A percentile compares a stretch with the other conserved stretches of the same genome.
These are phyloP conservation scores for Heliconius ismenius DNA, from an alignment of 2,888 invertebrate genomes.

Conservation along the genomic window DNA sequence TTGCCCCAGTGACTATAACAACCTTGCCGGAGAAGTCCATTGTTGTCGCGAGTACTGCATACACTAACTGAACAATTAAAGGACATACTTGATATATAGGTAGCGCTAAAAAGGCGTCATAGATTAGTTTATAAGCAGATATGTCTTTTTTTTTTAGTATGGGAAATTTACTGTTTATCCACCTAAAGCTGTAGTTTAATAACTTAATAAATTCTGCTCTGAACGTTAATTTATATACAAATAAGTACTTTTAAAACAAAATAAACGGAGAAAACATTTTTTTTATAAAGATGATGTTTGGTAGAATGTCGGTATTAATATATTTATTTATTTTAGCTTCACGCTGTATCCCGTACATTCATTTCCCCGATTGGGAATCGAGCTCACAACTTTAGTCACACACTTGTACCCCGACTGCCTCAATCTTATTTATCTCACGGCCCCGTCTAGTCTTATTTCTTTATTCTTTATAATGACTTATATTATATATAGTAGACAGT, in stretches of 20 bases:
- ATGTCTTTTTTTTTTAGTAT: neutral
- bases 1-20: slow-evolving; percentile 69
- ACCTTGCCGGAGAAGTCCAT: slow-evolving; percentile 70
- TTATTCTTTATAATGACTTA: neutral
- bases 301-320: no score
- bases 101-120: slow-evolving; percentile 23
- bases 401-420: no score
- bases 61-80: slow-evolving; percentile 44
- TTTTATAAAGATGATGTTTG: no score
- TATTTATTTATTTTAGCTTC: no score
- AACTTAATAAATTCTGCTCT: neutral
- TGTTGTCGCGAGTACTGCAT: slow-evolving; percentile 48
- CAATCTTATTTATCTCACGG: no score
- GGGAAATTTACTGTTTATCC: neutral
- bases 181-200: neutral
- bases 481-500: neutral
- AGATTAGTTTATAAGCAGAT: slow-evolving; percentile 35
- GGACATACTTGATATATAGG: slow-evolving; percentile 32
- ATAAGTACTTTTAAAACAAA: neutral
- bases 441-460: neutral
- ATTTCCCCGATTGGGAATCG: no score
- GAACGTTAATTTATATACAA: neutral
- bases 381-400: no score
- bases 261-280: neutral
- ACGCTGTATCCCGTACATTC: no score